Evolutionary conservation across 2,888 invertebrate genomes (phyloP).

Genomic region (Taenaris catops): DNA sequence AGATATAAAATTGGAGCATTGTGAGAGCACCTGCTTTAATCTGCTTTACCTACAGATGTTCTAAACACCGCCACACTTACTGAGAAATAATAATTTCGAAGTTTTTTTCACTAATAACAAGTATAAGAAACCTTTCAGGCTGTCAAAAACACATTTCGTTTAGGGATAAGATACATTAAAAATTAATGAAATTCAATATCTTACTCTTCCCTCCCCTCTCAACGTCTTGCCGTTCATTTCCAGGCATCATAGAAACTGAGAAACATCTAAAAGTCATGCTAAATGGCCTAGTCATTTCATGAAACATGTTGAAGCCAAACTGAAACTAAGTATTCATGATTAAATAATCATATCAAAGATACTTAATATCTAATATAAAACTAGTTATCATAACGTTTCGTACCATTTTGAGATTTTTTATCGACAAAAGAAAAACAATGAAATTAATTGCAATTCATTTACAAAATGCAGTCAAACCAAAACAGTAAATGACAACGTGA

Average conservation of each 20-base stretch:
- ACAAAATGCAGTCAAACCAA: not conserved
- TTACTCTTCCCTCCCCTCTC: conserved; percentile 98
- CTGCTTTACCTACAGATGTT: too few species aligned
- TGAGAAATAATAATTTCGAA: too few species aligned
- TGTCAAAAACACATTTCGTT: too few species aligned
- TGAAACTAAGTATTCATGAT: conserved; percentile 77
- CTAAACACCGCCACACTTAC: too few species aligned
- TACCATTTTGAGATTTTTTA: conserved; percentile 42
- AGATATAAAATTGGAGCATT: too few species aligned
- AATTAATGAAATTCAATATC: too few species aligned
- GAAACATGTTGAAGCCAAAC: conserved; percentile 94
- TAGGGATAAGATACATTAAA: too few species aligned
- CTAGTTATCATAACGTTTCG: not conserved
- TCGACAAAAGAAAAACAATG: conserved; percentile 20
- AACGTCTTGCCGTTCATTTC: conserved; percentile 95
- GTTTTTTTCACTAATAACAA: too few species aligned
- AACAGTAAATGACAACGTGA: too few species aligned
- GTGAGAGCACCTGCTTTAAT: too few species aligned
- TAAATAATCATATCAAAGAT: conserved; percentile 4
- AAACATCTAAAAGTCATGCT: conserved; percentile 93
- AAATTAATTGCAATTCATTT: conserved; percentile 47
- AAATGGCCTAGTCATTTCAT: conserved; percentile 89
- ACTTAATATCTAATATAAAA: not conserved
- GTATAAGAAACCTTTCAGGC: too few species aligned
- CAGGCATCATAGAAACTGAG: conserved; percentile 97